Evolutionary conservation across 37 sponge, comb jelly and placozoan genomes (phyloP).

Genomic region (Aphrocallistes beatrix): DNA sequence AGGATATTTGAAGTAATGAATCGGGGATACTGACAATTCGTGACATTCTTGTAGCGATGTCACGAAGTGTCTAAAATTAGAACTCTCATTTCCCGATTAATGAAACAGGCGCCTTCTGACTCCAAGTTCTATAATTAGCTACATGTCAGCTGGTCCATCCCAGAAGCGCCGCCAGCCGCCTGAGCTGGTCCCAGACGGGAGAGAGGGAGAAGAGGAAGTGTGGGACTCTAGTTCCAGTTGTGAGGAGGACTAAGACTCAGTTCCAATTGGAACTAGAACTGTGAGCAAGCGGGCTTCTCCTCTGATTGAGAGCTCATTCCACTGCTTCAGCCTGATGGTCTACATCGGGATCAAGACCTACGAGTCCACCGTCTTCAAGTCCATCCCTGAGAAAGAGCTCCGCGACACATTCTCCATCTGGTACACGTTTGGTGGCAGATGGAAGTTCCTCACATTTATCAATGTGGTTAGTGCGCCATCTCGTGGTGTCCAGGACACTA

Average conservation of each 20-base stretch:
- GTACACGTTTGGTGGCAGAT: constrained; percentile 41
- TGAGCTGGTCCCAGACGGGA: not conserved
- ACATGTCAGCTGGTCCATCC: not conserved
- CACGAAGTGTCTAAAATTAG: too few species aligned
- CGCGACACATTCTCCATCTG: constrained; percentile 20
- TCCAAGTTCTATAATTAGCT: not conserved
- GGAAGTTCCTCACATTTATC: constrained; percentile 65
- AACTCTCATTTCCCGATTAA: too few species aligned
- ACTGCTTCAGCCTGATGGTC: constrained; percentile 26
- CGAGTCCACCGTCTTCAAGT: constrained; percentile 42
- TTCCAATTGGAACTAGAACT: not conserved
- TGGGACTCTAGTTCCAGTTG: constrained; percentile 4
- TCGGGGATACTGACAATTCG: too few species aligned
- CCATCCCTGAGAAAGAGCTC: constrained; percentile 6
- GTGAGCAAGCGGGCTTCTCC: not conserved
- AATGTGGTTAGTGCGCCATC: constrained; percentile 43
- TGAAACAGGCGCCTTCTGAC: not conserved
- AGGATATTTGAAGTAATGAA: too few species aligned
- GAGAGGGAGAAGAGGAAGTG: not conserved
- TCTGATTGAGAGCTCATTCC: not conserved
- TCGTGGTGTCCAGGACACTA: not conserved
- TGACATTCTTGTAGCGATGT: too few species aligned
- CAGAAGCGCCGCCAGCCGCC: not conserved
- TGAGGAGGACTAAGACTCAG: not conserved
- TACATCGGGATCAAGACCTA: constrained; percentile 51